phyloP scores from a whole-genome alignment of 2,113 vertebrate species.

The Petrocephalus zakoni region DNA sequence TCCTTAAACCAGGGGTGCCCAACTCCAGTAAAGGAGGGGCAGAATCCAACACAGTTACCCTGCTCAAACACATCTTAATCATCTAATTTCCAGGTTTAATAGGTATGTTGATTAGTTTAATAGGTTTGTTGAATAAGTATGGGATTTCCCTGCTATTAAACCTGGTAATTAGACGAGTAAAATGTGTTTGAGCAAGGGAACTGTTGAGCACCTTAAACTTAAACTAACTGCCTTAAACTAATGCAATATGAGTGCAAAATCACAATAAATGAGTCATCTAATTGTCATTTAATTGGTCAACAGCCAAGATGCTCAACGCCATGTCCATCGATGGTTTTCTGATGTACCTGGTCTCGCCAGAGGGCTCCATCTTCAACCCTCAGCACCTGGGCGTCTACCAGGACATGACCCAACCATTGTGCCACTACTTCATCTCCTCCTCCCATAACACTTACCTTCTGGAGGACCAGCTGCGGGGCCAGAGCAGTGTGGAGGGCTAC shows the following conservation, averaged over 20 bases:
- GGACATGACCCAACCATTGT: slow-evolving; percentile 83
- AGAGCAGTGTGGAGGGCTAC: slow-evolving; percentile 91
- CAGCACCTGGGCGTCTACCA: slow-evolving; percentile 62
- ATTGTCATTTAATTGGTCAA: background rate
- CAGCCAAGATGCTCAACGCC: slow-evolving; percentile 73
- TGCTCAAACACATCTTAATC: too few relatives aligned
- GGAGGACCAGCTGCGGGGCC: slow-evolving; percentile 85
- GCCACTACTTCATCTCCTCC: slow-evolving; percentile 88
- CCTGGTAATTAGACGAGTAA: too few relatives aligned
- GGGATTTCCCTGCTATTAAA: too few relatives aligned
- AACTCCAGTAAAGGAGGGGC: too few relatives aligned
- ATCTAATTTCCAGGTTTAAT: too few relatives aligned
- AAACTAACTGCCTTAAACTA: background rate
- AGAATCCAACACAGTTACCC: too few relatives aligned
- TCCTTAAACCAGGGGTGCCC: background rate
- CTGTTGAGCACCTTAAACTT: too few relatives aligned
- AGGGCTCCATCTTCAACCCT: slow-evolving; percentile 81
- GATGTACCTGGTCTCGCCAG: slow-evolving; percentile 78
- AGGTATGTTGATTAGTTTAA: too few relatives aligned
- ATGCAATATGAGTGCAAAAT: background rate
- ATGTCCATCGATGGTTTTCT: slow-evolving; percentile 86
- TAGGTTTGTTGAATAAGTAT: too few relatives aligned
- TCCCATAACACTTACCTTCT: slow-evolving; percentile 95
- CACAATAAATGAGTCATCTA: background rate
- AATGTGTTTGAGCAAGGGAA: too few relatives aligned